phyloP scores from a whole-genome alignment of 2,888 invertebrate genomes.

The Dermolepida albohirtum region DNA sequence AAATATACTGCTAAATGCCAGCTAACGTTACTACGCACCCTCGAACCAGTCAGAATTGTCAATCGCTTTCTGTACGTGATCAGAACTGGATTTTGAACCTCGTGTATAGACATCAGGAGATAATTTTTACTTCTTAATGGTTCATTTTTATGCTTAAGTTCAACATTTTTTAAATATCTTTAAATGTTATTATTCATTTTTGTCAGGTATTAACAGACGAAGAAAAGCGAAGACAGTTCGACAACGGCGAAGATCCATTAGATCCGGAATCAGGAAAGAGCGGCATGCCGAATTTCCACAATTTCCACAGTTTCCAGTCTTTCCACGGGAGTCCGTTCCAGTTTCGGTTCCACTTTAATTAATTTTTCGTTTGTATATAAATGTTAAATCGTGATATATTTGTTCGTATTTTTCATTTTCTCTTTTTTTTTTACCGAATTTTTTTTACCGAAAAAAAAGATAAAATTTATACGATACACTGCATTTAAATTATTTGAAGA shows the following conservation, averaged over 20 bases:
- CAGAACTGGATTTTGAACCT: too few relatives aligned
- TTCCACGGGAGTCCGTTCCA: constrained; percentile 85
- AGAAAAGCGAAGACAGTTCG: constrained; percentile 94
- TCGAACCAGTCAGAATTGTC: too few relatives aligned
- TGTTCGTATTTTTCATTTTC: constrained; percentile 30
- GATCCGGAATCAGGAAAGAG: constrained; percentile 88
- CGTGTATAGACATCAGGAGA: too few relatives aligned
- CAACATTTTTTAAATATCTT: constrained; percentile 8
- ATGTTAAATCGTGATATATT: constrained; percentile 42
- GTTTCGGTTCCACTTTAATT: constrained; percentile 97
- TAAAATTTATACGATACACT: constrained; percentile 1
- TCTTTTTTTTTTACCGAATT: too few relatives aligned
- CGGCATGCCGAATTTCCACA: constrained; percentile 82
- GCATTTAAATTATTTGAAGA: constrained; percentile 16
- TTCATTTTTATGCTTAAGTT: too few relatives aligned
- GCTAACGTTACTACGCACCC: too few relatives aligned
- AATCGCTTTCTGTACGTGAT: too few relatives aligned
- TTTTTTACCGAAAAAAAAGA: neutral
- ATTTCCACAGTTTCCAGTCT: constrained; percentile 74
- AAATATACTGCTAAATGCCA: too few relatives aligned
- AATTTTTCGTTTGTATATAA: constrained; percentile 54
- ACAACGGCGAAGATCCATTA: constrained; percentile 95
- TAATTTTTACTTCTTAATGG: too few relatives aligned
- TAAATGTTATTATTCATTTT: constrained; percentile 27
- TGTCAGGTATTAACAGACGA: constrained; percentile 81